Evolutionary conservation across 2,113 vertebrate genomes (phyloP).

Genomic region (Xyliphius kryptos): DNA sequence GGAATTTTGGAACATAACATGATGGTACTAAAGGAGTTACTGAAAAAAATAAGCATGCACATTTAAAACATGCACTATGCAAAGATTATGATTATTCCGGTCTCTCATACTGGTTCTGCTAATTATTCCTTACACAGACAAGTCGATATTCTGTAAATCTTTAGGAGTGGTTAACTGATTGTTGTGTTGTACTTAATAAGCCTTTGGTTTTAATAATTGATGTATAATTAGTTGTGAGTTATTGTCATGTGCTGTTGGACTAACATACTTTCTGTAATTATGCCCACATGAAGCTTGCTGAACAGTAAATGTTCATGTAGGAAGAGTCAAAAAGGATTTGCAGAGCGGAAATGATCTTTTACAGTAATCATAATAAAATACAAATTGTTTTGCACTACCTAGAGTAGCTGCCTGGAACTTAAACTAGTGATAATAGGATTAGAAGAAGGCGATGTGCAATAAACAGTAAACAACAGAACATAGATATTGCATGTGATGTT

Average conservation of each 20-base stretch:
- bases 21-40: slow-evolving; percentile 1
- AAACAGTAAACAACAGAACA: too few species aligned
- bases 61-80: slow-evolving; percentile 14
- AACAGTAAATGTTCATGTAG: slow-evolving; percentile 33
- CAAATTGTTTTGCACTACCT: too few species aligned
- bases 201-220: slow-evolving; percentile 44
- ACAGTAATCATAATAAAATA: neutral
- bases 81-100: slow-evolving; percentile 26
- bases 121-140: slow-evolving; percentile 35
- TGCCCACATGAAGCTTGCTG: slow-evolving; percentile 36
- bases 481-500: neutral
- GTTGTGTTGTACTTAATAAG: slow-evolving; percentile 40
- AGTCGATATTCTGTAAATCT: slow-evolving; percentile 39
- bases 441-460: too few species aligned
- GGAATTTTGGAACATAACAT: neutral
- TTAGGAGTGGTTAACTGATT: slow-evolving; percentile 39
- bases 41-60: too few species aligned
- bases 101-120: slow-evolving; percentile 24
- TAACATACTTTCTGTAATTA: slow-evolving; percentile 41
- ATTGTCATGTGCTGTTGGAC: slow-evolving; percentile 38
- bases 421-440: too few species aligned
- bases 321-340: slow-evolving; percentile 5
- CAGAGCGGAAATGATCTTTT: slow-evolving; percentile 1
- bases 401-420: too few species aligned
- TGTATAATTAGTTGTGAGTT: slow-evolving; percentile 43